A percentile compares a stretch with the other conserved stretches of the same genome.
Evolutionary conservation across 2,113 vertebrate species (phyloP).

Genomic region (Rhodinocichla rosea): DNA sequence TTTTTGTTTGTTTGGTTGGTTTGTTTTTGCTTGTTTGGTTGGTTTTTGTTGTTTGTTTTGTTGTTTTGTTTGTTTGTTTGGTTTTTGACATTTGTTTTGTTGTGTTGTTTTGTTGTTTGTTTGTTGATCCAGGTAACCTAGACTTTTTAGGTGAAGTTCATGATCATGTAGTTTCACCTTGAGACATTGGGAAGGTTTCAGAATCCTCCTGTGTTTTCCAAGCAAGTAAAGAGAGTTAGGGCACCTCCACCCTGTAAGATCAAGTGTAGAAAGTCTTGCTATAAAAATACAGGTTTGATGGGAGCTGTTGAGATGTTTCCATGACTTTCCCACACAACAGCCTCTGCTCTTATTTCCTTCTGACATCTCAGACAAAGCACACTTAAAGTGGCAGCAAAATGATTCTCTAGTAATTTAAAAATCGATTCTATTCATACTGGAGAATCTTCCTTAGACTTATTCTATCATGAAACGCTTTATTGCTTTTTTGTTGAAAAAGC

Average conservation of each 20-base stretch:
- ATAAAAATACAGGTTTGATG: neutral
- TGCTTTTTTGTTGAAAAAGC: neutral
- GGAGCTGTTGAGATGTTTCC: neutral
- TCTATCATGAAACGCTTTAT: neutral
- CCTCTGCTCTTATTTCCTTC: neutral
- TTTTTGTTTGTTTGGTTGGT: neutral
- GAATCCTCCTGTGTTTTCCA: neutral
- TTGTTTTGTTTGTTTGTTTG: neutral
- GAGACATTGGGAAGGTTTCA: neutral
- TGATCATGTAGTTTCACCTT: neutral
- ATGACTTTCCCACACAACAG: neutral
- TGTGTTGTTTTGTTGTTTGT: neutral
- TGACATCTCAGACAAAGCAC: neutral
- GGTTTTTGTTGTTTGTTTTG: neutral
- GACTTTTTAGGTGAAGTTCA: neutral
- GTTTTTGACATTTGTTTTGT: neutral
- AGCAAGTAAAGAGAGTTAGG: neutral
- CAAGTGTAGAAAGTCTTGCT: neutral
- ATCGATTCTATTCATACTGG: neutral
- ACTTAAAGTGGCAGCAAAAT: neutral
- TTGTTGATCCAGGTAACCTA: neutral
- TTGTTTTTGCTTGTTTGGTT: neutral
- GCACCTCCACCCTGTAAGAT: neutral
- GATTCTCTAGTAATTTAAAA: neutral
- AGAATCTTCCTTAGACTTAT: neutral